These are phyloP conservation scores for Drosophila nigricruria DNA, from an alignment of 2,888 invertebrate species.

Conservation along the genomic window DNA sequence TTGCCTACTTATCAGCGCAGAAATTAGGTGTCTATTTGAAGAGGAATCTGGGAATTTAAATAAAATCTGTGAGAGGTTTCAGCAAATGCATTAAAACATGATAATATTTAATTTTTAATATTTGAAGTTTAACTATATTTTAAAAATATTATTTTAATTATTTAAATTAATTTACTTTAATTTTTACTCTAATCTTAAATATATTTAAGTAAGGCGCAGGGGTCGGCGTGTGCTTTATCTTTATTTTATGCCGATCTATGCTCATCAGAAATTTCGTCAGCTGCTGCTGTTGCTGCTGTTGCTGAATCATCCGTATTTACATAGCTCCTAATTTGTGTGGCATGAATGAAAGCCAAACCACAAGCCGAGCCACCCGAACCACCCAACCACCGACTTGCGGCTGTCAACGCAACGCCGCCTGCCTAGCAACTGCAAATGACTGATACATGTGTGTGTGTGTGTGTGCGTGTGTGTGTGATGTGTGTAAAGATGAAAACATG, in stretches of 20 bases:
- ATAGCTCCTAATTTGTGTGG: conserved; percentile 39
- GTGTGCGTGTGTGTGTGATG: conserved; percentile 9
- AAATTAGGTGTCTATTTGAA: not conserved
- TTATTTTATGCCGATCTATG: conserved; percentile 13
- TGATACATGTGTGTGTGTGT: conserved; percentile 37
- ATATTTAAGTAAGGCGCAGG: too few species aligned
- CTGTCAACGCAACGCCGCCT: conserved; percentile 40
- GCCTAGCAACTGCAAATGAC: conserved; percentile 64
- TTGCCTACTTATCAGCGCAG: conserved; percentile 31
- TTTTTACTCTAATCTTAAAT: not conserved
- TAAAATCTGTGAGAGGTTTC: not conserved
- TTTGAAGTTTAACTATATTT: not conserved
- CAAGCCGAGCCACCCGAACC: not conserved
- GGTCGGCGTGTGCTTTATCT: not conserved
- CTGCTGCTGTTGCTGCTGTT: conserved; percentile 11
- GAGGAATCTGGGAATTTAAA: not conserved
- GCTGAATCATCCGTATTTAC: conserved; percentile 39
- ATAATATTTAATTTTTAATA: not conserved
- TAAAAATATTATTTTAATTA: not conserved
- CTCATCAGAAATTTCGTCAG: conserved; percentile 8
- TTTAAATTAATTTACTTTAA: not conserved
- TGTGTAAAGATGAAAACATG: conserved; percentile 35
- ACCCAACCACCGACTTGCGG: conserved; percentile 22
- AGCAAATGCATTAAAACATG: not conserved
- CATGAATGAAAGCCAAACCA: conserved; percentile 11